Percentiles rank a stretch among this genome's conserved stretches.
Evolutionary conservation across 35 echinoderm and acorn worm genomes (phyloP).

Genomic region (Ophioderma brevispina): DNA sequence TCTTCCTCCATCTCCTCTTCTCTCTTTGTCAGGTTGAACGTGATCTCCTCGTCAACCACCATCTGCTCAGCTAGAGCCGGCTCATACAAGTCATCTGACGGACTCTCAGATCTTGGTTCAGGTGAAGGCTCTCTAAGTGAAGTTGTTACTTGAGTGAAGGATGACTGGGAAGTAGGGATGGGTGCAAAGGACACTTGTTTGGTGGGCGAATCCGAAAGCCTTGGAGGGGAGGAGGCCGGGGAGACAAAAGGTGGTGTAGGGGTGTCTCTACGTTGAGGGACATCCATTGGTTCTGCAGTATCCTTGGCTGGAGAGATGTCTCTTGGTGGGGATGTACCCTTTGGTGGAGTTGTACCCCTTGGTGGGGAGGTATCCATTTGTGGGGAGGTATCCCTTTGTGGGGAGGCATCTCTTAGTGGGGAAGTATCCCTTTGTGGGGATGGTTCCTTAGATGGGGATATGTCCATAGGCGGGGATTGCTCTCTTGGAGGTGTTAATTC

Average conservation of each 20-base stretch:
- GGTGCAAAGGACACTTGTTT: not conserved
- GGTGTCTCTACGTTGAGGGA: not conserved
- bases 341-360: not conserved
- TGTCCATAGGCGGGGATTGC: not conserved
- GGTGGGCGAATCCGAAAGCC: not conserved
- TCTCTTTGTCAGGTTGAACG: conserved; percentile 54
- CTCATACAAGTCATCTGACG: not conserved
- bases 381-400: not conserved
- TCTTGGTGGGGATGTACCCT: not conserved
- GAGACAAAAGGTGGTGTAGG: not conserved
- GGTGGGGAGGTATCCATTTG: not conserved
- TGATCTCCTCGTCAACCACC: conserved; percentile 68
- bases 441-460: not conserved
- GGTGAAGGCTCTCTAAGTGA: not conserved
- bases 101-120: not conserved
- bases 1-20: conserved; percentile 23
- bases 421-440: not conserved
- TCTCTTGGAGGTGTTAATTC: not conserved
- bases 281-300: not conserved
- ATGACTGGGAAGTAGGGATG: not conserved
- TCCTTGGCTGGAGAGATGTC: not conserved
- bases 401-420: not conserved
- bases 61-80: not conserved
- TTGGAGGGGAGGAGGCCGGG: not conserved
- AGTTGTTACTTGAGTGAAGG: not conserved